Percentiles rank a stretch among this genome's conserved stretches.
Evolutionary conservation across 2,888 invertebrate genomes (phyloP).

Genomic region (Apamea sordens): DNA sequence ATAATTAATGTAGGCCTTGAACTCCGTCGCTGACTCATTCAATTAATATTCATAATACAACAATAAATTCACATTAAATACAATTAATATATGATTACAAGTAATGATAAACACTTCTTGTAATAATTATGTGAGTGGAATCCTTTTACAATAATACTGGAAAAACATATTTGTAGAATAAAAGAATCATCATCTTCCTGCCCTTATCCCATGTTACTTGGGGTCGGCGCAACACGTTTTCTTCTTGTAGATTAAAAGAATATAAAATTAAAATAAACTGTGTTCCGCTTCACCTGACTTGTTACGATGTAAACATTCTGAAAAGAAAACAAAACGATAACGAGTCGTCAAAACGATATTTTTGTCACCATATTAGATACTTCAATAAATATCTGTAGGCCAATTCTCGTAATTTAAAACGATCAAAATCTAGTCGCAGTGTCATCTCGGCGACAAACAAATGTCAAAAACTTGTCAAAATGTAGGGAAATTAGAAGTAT

Average conservation of each 20-base stretch:
- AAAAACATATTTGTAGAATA: conserved; percentile 14
- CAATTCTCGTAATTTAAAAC: too few relatives aligned
- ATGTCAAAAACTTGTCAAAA: too few relatives aligned
- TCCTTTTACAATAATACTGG: conserved; percentile 73
- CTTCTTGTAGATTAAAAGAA: too few relatives aligned
- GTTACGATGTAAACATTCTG: conserved; percentile 31
- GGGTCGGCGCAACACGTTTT: too few relatives aligned
- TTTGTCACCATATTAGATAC: background rate
- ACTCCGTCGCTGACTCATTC: conserved; percentile 69
- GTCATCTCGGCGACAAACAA: too few relatives aligned
- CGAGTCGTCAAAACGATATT: background rate
- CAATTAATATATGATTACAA: conserved; percentile 71
- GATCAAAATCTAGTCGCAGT: too few relatives aligned
- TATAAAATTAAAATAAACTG: conserved; percentile 63
- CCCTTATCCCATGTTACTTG: too few relatives aligned
- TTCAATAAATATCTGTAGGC: too few relatives aligned
- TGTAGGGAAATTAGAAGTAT: too few relatives aligned
- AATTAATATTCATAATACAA: conserved; percentile 67
- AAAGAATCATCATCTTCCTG: too few relatives aligned
- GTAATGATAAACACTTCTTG: conserved; percentile 70
- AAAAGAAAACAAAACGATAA: conserved; percentile 5
- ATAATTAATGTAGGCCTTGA: conserved; percentile 75
- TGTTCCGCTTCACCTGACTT: conserved; percentile 47
- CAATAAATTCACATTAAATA: conserved; percentile 76
- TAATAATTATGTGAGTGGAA: conserved; percentile 69